A percentile compares a stretch with the other conserved stretches of the same genome.
These are phyloP conservation scores for Drosophila diplacantha DNA, from an alignment of 2,888 invertebrate species.

Conservation along the genomic window DNA sequence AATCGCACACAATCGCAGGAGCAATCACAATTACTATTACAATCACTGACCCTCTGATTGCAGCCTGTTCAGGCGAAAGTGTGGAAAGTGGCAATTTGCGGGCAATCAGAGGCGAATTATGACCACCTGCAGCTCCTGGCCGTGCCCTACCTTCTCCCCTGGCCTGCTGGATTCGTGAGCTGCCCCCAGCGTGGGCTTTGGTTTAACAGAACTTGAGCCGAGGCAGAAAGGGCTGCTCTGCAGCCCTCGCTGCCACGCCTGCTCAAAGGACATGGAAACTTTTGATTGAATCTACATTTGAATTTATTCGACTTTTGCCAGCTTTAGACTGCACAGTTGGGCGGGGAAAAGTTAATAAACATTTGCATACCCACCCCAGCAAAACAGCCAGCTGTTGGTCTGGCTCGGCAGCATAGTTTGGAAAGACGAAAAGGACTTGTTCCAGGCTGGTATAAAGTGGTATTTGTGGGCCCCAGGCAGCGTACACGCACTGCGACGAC, in stretches of 20 bases:
- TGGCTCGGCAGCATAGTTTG: conserved; percentile 5
- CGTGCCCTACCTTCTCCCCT: not conserved
- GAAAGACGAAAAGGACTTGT: not conserved
- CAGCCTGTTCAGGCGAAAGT: conserved; percentile 2
- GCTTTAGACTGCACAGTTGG: not conserved
- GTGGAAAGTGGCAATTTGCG: conserved; percentile 19
- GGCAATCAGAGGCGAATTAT: conserved; percentile 26
- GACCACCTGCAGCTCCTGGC: conserved; percentile 26
- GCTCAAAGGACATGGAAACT: conserved; percentile 36
- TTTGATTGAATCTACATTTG: conserved; percentile 52
- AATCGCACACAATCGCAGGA: conserved; percentile 4
- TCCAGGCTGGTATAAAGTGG: conserved; percentile 6
- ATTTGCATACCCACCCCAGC: conserved; percentile 44
- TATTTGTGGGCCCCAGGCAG: conserved; percentile 21
- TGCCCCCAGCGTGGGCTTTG: not conserved
- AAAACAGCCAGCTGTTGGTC: conserved; percentile 43
- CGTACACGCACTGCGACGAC: conserved; percentile 24
- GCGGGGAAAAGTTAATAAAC: conserved; percentile 51
- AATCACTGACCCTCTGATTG: conserved; percentile 26
- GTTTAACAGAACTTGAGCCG: not conserved
- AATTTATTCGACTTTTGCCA: conserved; percentile 39
- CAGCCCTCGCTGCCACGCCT: not conserved
- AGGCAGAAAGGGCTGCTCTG: not conserved
- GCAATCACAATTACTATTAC: conserved; percentile 20
- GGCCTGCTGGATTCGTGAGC: not conserved